Base-by-base conservation (phyloP, 2,888 invertebrate genomes). In the Metallyticus violacea region DNA sequence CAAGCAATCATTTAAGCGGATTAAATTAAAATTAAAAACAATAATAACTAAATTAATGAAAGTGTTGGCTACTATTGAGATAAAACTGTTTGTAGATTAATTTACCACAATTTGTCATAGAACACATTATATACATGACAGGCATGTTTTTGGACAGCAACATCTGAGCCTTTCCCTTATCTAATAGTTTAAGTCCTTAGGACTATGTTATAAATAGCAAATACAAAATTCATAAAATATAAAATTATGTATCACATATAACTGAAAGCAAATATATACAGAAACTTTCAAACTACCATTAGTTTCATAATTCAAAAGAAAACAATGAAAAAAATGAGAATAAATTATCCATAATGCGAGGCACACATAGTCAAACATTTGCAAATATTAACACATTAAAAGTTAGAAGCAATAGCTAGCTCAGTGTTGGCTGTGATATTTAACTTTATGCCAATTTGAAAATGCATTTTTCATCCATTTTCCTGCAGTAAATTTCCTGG, bases 401-500 rank as follows among this genome's bases (percentile, higher is more conserved):
- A 15, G 15, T 62, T 22, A 62, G 40, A 62, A 62, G 15, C 1
- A 40, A 15, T 40, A 7, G 40, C 40, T 62, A 15, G 40, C 76
- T 27, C 77, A 83, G 77, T 27, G 83, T 22, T 83, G 83, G 40
- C 26, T 81, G 15, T 81, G 78, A 78, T 81, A 86, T 26, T 86
- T 86, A 28, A 86, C 78, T 26, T 86, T 86, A n/a, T 86, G 27
- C 30, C 81, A 86, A 29, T 82, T 15, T 62, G 77, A 26, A 26
- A 86, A 81, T 30, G 86, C 77, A 81, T 82, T 77, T 29, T 86
- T 86, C 30, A 86, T 27, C 78, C 81, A 86, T 30, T 86, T 86
- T 26, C 81, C 81, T n/a, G 81, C 76, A 25, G 26, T 76, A 30
- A 40, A 30, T 81, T 86, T 81, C 6, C 29, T 82, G 6, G 78